Evolutionary conservation across 2,113 vertebrate species (phyloP), one percentile per base, ranked within the genome.

Genomic region (Carettochelys insculpta): DNA sequence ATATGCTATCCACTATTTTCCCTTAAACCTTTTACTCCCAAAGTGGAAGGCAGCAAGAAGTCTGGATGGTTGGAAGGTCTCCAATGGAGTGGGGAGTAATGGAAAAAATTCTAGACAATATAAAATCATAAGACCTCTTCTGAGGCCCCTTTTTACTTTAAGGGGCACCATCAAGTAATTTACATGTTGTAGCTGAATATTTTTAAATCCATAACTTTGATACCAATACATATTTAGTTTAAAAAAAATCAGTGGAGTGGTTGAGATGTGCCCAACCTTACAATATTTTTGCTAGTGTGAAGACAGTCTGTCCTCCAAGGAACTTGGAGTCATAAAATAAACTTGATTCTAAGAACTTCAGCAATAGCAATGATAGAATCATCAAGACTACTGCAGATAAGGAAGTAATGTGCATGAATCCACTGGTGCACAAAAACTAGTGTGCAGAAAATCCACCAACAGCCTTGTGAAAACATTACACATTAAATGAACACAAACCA

Each of bases 381-480:
- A 0, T 3, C 73, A 14, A 43, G 3, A 17, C 80, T 81, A 8
- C 4, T 78, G 51, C 10, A 29, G 43, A 8, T 52, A 45, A 73
- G 34, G 45, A 82, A 34, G 43, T 31, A 48, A 82, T 24, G 29
- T 13, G 54, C 45, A 2, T 56, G 50, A 6, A 11, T 27, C 61
- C 45, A 2, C 47, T 89, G 56, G n/a, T 4, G 34, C n/a, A 20
- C 34, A 85, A 92, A 90, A 90, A 95, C 92, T 50, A 88, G 47
- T 85, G 82, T 80, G 90, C 88, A 92, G 92, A 86, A 86, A 88
- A 88, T 82, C 50, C 16, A 94, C 43, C 79, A 84, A 79, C 78
- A 82, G 47, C 50, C 34, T 54, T 80, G 80, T 77, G 86, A 89
- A 85, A 95, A 82, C 47, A 85, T 73, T 82, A 8, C 77, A 29